Base-by-base conservation (phyloP, 35 echinoderm and acorn worm genomes). In the Ophiothrix spiculata region DNA sequence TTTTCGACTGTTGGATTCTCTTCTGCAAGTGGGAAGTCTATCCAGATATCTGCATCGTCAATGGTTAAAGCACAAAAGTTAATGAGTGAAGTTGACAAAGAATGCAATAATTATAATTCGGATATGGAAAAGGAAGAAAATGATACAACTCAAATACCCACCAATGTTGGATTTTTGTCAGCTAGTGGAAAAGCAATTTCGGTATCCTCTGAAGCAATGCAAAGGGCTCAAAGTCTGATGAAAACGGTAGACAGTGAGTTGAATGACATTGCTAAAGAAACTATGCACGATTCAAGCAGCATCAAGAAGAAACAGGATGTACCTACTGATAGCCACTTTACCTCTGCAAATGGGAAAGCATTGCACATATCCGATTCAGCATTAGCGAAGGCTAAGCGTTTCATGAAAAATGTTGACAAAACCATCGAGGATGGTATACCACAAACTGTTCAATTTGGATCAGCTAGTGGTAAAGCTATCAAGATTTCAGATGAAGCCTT, bases 21-120 rank as follows among this genome's bases (percentile, higher is more conserved):
- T 33, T 88, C 79, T 56, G 91, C 91, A 19, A 56, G 78, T 77
- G 91, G 91, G 8, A 92, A 82, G 56, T n/a, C 28, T 1, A 92
- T 92, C 56, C 41, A 29, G 25, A 41, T 92, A 14, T 88, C 91
- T 32, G 85, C 39, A 64, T 14, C 85, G 76, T 56, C 91, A 12
- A 56, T 88, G 80, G 36, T 42, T 2, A 88, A 78, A 77, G 91
- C 91, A 25, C 35, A 88, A 45, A 80, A 80, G 35, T 29, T 92
- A 12, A 42, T 92, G 56, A n/a, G n/a, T n/a, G n/a, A n/a, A n/a
- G n/a, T n/a, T n/a, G n/a, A n/a, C n/a, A n/a, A n/a, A n/a, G n/a
- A n/a, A n/a, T n/a, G n/a, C n/a, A n/a, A n/a, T n/a, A n/a, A n/a
- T n/a, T n/a, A n/a, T n/a, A n/a, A n/a, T n/a, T n/a, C n/a, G n/a